phyloP scores from a whole-genome alignment of 30 jellyfish, hydroid and myxozoan genomes.

The Cassiopea andromeda region DNA sequence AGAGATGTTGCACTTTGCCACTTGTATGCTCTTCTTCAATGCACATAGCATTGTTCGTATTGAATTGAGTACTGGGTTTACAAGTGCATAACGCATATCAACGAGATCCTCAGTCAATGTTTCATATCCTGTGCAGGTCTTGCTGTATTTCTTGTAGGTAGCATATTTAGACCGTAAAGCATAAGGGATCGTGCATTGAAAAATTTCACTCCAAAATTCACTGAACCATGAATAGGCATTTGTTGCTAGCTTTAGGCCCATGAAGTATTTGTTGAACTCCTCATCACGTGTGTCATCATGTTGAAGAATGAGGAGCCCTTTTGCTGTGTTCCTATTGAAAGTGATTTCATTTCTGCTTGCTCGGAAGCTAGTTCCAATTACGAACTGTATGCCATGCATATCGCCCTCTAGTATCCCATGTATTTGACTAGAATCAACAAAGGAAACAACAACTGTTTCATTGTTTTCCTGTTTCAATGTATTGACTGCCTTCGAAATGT shows the following conservation, averaged over 20 bases:
- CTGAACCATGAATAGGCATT: slow-evolving; percentile 48
- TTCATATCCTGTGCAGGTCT: slow-evolving; percentile 62
- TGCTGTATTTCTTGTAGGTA: slow-evolving; percentile 3
- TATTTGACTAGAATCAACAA: slow-evolving; percentile 53
- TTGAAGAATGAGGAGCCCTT: slow-evolving; percentile 1
- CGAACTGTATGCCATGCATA: not conserved
- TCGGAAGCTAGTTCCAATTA: slow-evolving; percentile 33
- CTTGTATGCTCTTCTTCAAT: slow-evolving; percentile 10
- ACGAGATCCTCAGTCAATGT: slow-evolving; percentile 11
- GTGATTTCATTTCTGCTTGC: slow-evolving; percentile 4
- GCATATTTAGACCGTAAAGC: not conserved
- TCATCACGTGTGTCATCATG: slow-evolving; percentile 25
- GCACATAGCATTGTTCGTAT: slow-evolving; percentile 40
- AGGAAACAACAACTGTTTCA: slow-evolving; percentile 47
- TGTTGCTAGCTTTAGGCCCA: slow-evolving; percentile 25
- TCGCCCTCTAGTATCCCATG: slow-evolving; percentile 43
- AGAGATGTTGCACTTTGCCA: too few species aligned
- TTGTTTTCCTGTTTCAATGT: slow-evolving; percentile 6
- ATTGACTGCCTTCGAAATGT: not conserved
- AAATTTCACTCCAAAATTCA: slow-evolving; percentile 72
- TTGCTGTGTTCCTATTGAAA: not conserved
- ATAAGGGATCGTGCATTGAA: slow-evolving; percentile 45
- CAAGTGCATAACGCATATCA: slow-evolving; percentile 33
- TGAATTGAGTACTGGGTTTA: slow-evolving; percentile 45
- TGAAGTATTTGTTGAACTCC: slow-evolving; percentile 12